Base-by-base conservation (phyloP, 2,113 vertebrate species). In the Panurus biarmicus region DNA sequence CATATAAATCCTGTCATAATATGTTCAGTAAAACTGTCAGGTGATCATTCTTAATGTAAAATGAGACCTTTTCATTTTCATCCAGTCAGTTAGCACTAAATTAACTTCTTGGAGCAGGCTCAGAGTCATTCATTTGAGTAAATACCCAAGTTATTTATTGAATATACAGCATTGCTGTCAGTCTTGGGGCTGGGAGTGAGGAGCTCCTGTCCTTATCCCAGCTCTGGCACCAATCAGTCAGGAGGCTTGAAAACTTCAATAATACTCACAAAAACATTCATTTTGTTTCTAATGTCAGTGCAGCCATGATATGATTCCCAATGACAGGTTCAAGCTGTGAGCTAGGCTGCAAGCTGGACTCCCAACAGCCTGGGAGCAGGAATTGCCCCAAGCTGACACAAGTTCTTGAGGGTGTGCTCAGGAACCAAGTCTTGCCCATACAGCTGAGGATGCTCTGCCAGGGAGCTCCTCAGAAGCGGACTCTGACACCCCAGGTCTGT, bases 21-120 rank as follows among this genome's bases (percentile, higher is more conserved):
- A 95, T 80, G 87, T 96, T 95, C 91, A 90, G 87, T 96, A 95
- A 97, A 96, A 94, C 94, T 94, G 95, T 95, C 95, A 94, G 90
- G 91, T 96, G 95, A 94, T 97, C 95, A 95, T 93, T 96, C 95
- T 95, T 96, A 95, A 92, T 90, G 90, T 95, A 93, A 95, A 91
- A 95, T 84, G 93, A 97, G 94, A 96, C 95, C 93, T 96, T 95
- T 96, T 95, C 95, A 90, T 96, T 96, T 95, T 83, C 93, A 96
- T 85, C 93, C 94, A 90, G 90, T 93, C 94, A 95, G 94, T 95
- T 95, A 93, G 93, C 90, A 91, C 94, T 95, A 95, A 95, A 95
- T 95, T 95, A 96, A 93, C 95, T 95, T 76, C 83, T 92, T 96
- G 93, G 93, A 96, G 91, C 90, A 83, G 69, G 60, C 75, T 93